Base-by-base conservation (phyloP, 2,888 invertebrate species). In the Spisula subtruncata region DNA sequence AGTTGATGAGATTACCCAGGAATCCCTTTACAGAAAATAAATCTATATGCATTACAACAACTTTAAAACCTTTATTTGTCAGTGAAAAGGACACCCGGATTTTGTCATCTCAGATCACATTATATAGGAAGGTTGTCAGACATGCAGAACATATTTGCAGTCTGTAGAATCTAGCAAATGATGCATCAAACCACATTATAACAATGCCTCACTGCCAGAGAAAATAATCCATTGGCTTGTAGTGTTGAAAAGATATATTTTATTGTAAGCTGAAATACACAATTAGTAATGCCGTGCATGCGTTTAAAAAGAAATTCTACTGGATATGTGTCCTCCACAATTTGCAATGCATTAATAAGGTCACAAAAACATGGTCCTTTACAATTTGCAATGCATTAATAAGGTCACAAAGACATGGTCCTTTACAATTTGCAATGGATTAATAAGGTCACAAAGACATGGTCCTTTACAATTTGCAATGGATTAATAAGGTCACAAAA, bases 1-100 rank as follows among this genome's bases (percentile, higher is more conserved):
- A 71, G 25, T 88, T 25, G 29, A 88, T 56, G 79, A 66, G 88
- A 88, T 88, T 84, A 81, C 80, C 29, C 16, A 51, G 14, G 29
- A 79, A 29, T 35, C 81, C 35, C 81, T 71, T 35, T 25, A 10
- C 25, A n/a, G 56, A 10, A 56, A 51, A 83, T 32, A 79, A 80
- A 81, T 81, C 80, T 83, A 83, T 83, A 85, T 51, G n/a, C 71
- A 51, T 79, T 79, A 81, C 25, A 81, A 35, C 81, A 48, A 51
- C 48, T 81, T 51, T 35, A 35, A 75, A 75, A 75, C 35, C 32
- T 75, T 18, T 35, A 35, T 75, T 35, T 75, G 14, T 14, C 35
- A 18, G 12, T 75, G 25, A 32, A 75, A 75, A 75, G 32, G 18
- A 75, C 16, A 75, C 18, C 10, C 60, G 5, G 6, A 8, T 66